These are phyloP conservation scores for Euleptes europaea DNA, from an alignment of 2,113 vertebrate species.

Conservation along the genomic window DNA sequence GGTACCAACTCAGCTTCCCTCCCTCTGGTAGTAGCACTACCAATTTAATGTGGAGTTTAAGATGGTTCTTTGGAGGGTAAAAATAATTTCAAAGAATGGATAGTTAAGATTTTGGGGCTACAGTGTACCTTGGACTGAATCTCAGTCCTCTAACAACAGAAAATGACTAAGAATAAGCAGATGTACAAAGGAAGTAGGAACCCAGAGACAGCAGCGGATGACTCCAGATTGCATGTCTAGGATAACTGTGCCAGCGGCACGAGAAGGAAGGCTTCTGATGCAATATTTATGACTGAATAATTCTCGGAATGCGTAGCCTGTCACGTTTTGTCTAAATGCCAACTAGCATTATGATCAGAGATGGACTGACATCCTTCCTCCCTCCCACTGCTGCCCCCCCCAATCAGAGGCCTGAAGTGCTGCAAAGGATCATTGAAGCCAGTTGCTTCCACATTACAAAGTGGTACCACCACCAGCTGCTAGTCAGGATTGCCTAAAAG, in stretches of 20 bases:
- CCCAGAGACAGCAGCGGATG: neutral
- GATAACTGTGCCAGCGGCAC: neutral
- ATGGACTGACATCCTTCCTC: neutral
- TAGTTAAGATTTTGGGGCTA: neutral
- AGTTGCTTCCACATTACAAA: neutral
- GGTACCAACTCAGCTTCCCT: neutral
- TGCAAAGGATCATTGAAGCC: neutral
- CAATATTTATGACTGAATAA: neutral
- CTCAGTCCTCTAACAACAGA: neutral
- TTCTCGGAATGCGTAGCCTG: neutral
- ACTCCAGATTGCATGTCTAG: neutral
- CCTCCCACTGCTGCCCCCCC: neutral
- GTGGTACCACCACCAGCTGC: neutral
- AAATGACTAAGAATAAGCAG: neutral
- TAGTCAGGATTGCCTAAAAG: neutral
- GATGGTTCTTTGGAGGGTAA: neutral
- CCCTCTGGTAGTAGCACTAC: neutral
- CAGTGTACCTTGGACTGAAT: neutral
- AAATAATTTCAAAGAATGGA: neutral
- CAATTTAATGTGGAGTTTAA: neutral
- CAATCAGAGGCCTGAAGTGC: neutral
- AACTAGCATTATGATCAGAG: neutral
- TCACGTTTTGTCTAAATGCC: neutral
- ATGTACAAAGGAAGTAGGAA: neutral
- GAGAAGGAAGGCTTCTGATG: neutral